Conservation (phyloP, 1,140 invertebrate genomes). For the Trichomalopsis sarcophagae region DNA sequence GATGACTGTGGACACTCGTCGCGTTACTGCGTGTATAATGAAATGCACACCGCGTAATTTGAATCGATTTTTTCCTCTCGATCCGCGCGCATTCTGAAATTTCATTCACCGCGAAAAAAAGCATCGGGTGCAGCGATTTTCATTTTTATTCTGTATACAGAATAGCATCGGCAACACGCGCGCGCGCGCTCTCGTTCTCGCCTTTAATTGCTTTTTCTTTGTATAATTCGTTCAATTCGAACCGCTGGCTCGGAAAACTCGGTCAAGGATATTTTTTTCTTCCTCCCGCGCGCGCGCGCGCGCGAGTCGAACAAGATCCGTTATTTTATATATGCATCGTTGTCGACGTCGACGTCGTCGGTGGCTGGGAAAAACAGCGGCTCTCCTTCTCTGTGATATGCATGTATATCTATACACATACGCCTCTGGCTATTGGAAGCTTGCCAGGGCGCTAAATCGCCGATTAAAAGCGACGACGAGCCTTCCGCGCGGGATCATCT, state of each 20-base stretch:
- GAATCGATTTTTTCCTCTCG: too few species aligned
- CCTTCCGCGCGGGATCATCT: conserved; percentile 41
- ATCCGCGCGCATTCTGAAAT: too few species aligned
- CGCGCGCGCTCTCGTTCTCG: background rate
- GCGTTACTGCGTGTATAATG: too few species aligned
- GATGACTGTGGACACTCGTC: too few species aligned
- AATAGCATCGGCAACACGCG: background rate
- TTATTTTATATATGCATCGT: conserved; percentile 29
- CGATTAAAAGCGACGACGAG: conserved; percentile 42
- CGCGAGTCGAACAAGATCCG: background rate
- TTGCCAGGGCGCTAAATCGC: conserved; percentile 44
- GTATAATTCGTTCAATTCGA: conserved; percentile 36
- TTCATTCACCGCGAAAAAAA: too few species aligned
- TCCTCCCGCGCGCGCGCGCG: too few species aligned
- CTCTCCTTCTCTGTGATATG: background rate
- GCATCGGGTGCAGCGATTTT: background rate
- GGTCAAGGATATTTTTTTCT: conserved; percentile 42
- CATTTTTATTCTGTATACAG: background rate
- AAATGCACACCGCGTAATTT: too few species aligned
- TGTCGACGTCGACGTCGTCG: too few species aligned
- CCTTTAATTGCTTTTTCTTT: conserved; percentile 26
- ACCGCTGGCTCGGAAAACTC: conserved; percentile 21
- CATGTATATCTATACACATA: background rate
- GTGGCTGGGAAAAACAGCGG: background rate
- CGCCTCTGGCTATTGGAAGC: background rate